Conservation (phyloP, 1,140 invertebrate genomes). For the Drosophila bocki region DNA sequence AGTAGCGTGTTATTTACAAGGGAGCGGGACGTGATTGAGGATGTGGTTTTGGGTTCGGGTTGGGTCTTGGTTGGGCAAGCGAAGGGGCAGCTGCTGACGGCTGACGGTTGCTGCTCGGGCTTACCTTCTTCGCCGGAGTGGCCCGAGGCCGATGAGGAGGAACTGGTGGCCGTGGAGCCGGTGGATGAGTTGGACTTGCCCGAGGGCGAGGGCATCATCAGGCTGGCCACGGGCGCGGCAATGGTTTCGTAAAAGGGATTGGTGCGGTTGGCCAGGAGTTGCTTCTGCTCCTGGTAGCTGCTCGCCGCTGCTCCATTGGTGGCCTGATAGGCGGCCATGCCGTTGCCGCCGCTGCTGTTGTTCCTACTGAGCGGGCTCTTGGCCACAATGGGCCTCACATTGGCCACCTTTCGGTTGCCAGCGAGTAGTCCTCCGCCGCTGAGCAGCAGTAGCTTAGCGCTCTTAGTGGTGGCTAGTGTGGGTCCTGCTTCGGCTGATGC, state of each 20-base stretch:
- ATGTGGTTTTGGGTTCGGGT: slow-evolving; percentile 8
- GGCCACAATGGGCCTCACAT: slow-evolving; percentile 78
- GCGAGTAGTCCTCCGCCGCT: slow-evolving; percentile 57
- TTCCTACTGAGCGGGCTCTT: slow-evolving; percentile 65
- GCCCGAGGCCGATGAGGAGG: slow-evolving; percentile 66
- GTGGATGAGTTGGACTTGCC: slow-evolving; percentile 81
- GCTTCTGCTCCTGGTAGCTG: slow-evolving; percentile 74
- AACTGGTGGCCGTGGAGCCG: slow-evolving; percentile 78
- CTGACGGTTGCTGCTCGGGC: slow-evolving; percentile 38
- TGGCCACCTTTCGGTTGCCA: slow-evolving; percentile 78
- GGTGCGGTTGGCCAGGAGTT: slow-evolving; percentile 74
- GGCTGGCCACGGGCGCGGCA: slow-evolving; percentile 20
- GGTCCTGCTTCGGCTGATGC: slow-evolving; percentile 8
- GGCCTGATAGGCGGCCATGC: slow-evolving; percentile 53
- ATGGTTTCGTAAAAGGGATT: slow-evolving; percentile 81
- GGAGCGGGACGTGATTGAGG: slow-evolving; percentile 25
- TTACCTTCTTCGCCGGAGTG: slow-evolving; percentile 83
- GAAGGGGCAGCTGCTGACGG: slow-evolving; percentile 30
- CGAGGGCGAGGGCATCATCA: slow-evolving; percentile 82
- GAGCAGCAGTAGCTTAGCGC: slow-evolving; percentile 69
- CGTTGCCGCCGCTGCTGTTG: slow-evolving; percentile 15
- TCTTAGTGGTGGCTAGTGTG: slow-evolving; percentile 41
- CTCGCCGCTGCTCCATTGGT: slow-evolving; percentile 5
- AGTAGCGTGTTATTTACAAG: slow-evolving; percentile 75
- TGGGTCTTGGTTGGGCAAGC: slow-evolving; percentile 16